Conservation (phyloP, 2,888 invertebrate genomes). For the Nesidiocoris tenuis region DNA sequence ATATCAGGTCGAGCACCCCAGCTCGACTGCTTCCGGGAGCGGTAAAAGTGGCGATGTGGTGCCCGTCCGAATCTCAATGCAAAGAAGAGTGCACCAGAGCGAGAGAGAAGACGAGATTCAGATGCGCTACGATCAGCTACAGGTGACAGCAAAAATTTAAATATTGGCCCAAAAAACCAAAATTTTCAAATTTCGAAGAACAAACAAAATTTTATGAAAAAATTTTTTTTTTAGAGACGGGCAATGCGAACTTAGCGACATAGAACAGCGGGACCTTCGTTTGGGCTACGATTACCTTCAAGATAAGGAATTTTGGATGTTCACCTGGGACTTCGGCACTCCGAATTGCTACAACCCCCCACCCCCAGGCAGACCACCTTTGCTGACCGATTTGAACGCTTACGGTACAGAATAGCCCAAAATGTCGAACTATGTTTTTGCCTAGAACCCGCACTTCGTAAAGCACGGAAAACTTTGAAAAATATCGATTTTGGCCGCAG, state of each 20-base stretch:
- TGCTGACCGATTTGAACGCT: conserved; percentile 48
- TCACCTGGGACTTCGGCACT: conserved; percentile 77
- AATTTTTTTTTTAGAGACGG: conserved; percentile 47
- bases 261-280: conserved; percentile 72
- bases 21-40: conserved; percentile 68
- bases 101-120: conserved; percentile 61
- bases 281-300: conserved; percentile 71
- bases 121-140: conserved; percentile 76
- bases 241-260: conserved; percentile 76
- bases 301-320: conserved; percentile 68
- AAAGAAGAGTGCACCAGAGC: conserved; percentile 67
- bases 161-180: too few relatives aligned
- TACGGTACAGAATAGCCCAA: too few relatives aligned
- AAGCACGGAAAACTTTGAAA: too few relatives aligned
- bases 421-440: too few relatives aligned
- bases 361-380: conserved; percentile 48
- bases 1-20: conserved; percentile 74
- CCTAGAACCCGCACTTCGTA: too few relatives aligned
- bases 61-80: conserved; percentile 66
- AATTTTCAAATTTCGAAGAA: too few relatives aligned
- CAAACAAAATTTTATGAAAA: too few relatives aligned
- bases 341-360: conserved; percentile 61
- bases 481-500: too few relatives aligned
- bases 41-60: conserved; percentile 65
- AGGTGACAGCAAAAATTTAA: too few relatives aligned